Evolutionary conservation across 2,888 invertebrate genomes (phyloP).

Genomic region (Acronicta alni): DNA sequence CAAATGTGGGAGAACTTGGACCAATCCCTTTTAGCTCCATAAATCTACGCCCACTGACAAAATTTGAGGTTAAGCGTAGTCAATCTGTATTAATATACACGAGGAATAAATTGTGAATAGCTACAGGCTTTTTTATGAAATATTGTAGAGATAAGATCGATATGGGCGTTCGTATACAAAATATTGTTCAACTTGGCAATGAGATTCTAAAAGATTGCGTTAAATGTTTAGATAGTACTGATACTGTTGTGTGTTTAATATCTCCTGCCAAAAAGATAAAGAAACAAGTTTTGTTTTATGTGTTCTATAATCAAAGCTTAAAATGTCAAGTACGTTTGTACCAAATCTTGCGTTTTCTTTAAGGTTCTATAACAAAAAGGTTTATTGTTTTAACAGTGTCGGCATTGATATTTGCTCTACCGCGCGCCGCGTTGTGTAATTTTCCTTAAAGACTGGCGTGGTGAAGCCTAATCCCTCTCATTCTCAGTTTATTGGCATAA

Average conservation of each 20-base stretch:
- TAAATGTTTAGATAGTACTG: slow-evolving; percentile 57
- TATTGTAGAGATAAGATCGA: slow-evolving; percentile 52
- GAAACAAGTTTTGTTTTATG: slow-evolving; percentile 13
- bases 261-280: slow-evolving; percentile 7
- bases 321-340: neutral
- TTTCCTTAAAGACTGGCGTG: no score
- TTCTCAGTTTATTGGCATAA: no score
- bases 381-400: no score
- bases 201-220: slow-evolving; percentile 60
- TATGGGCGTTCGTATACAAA: slow-evolving; percentile 47
- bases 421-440: no score
- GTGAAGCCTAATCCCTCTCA: no score
- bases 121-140: slow-evolving; percentile 44
- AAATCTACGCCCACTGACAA: slow-evolving; percentile 53
- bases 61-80: slow-evolving; percentile 54
- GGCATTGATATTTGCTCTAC: no score
- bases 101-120: slow-evolving; percentile 35
- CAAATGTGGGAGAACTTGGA: slow-evolving; percentile 34
- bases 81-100: slow-evolving; percentile 45
- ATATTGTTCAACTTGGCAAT: slow-evolving; percentile 63
- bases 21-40: slow-evolving; percentile 48
- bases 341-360: no score
- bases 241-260: slow-evolving; percentile 42
- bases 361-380: no score
- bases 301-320: neutral